Evolutionary conservation across 2,797 vertebrate genomes (phyloP).

Genomic region (Oreortyx pictus): DNA sequence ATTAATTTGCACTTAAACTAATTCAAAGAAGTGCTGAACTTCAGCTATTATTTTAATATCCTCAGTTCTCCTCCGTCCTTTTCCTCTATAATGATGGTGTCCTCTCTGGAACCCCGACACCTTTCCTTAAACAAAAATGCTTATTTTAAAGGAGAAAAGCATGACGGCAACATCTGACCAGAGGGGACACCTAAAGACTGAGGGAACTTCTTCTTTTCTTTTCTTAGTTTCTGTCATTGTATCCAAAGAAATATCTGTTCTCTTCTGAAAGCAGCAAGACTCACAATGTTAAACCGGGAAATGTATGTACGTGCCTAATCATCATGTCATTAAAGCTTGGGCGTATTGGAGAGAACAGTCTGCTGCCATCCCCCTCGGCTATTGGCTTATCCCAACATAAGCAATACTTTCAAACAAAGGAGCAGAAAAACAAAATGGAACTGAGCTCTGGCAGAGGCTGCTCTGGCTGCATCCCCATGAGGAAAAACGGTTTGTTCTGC

Average conservation of each 20-base stretch:
- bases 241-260: neutral
- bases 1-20: constrained; percentile 83
- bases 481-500: neutral
- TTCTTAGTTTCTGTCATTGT: neutral
- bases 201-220: neutral
- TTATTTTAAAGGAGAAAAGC: neutral
- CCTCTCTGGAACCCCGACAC: neutral
- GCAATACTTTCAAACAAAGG: neutral
- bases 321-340: neutral
- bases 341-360: neutral
- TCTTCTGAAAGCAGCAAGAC: neutral
- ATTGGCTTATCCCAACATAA: accelerated
- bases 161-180: neutral
- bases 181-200: neutral
- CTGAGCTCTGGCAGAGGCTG: neutral
- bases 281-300: neutral
- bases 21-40: constrained; percentile 80
- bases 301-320: neutral
- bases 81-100: neutral
- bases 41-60: constrained; percentile 27
- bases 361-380: neutral
- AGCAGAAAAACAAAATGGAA: neutral
- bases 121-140: neutral
- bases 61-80: constrained; percentile 61
- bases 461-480: neutral